Evolutionary conservation across 2,113 vertebrate genomes (phyloP), one percentile per base, ranked within the genome.

Genomic region (Lucifuga dentata): DNA sequence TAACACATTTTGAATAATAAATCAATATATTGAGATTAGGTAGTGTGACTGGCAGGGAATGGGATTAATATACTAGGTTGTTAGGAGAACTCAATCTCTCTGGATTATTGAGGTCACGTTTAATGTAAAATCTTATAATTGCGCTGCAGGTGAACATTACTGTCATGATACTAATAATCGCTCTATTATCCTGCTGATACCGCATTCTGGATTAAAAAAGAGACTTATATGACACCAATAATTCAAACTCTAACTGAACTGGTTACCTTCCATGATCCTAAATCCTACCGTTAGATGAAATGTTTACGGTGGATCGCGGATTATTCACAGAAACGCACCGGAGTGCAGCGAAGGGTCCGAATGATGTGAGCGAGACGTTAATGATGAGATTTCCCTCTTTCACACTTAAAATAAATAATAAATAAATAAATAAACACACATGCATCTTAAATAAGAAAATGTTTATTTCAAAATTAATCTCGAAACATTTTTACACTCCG

Each of bases 31-130:
- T 9, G 5, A 11, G 13, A 33, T 29, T 29, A 40, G 21, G 1
- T 61, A 20, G 41, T 2, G 2, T 20, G 19, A 20, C 3, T 21
- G 19, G n/a, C 1, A 11, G 5, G 13, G 6, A 17, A 48, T 53
- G 21, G 16, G 55, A 67, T 20, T 11, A 15, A 39, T 10, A 56
- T 44, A 3, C 1, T 19, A 38, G n/a, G 20, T 43, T 2, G 11
- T 11, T 51, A 17, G 5, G n/a, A 20, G 17, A 73, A 49, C 13
- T 61, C 36, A 43, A 13, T 43, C 13, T 72, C 24, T 56, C 23
- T 19, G 19, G 51, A 41, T 65, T 52, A 56, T 46, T 61, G 61
- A 73, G 80, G 78, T 84, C 76, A 88, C 73, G 60, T 80, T 76
- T 13, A 55, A 58, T 19, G 44, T 9, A 56, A 52, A 41, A 59